A percentile compares a stretch with the other conserved stretches of the same genome.
phyloP scores from a whole-genome alignment of 64 coral and sea anemone species.

The Pachyseris speciosa region DNA sequence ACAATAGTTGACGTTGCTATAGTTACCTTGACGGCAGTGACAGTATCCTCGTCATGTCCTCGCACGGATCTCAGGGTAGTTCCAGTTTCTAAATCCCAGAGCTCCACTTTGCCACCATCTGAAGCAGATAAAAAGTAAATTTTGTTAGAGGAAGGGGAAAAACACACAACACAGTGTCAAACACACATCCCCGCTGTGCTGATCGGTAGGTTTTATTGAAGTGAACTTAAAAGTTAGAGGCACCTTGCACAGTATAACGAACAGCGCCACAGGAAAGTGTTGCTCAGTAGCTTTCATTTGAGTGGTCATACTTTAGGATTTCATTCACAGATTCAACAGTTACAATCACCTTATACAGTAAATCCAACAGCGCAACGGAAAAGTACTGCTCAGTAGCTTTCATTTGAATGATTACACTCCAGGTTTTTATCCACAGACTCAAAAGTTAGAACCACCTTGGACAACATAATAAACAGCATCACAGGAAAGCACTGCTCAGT shows the following conservation, averaged over 20 bases:
- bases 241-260: too few relatives aligned
- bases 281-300: too few relatives aligned
- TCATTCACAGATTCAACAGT: background rate
- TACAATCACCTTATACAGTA: background rate
- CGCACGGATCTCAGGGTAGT: slow-evolving; percentile 70
- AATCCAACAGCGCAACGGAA: background rate
- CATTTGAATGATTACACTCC: background rate
- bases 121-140: background rate
- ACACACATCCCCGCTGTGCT: too few relatives aligned
- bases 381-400: background rate
- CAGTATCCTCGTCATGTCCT: slow-evolving; percentile 59
- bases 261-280: too few relatives aligned
- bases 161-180: too few relatives aligned
- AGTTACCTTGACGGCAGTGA: slow-evolving; percentile 88
- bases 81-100: slow-evolving; percentile 91
- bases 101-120: slow-evolving; percentile 96
- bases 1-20: background rate
- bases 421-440: too few relatives aligned
- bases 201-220: too few relatives aligned
- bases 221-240: too few relatives aligned
- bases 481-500: too few relatives aligned
- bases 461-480: too few relatives aligned
- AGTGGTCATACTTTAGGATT: background rate
- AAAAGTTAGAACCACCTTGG: too few relatives aligned
- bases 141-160: too few relatives aligned